These are phyloP conservation scores for Nomada fucata DNA, from an alignment of 2,888 invertebrate genomes.

Conservation along the genomic window DNA sequence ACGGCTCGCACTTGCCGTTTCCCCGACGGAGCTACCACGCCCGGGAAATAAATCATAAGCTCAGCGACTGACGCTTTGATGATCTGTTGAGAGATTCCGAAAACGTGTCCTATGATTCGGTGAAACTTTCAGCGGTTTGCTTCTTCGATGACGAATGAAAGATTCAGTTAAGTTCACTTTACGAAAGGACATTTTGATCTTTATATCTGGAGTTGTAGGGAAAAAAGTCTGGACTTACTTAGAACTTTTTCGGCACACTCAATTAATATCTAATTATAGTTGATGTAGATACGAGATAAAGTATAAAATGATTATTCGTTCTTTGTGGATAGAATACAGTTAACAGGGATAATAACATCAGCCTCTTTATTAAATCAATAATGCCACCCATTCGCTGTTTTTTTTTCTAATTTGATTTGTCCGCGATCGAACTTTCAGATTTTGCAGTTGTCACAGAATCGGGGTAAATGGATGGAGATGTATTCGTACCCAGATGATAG, in stretches of 20 bases:
- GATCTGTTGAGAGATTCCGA: not conserved
- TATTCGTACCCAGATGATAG: not conserved
- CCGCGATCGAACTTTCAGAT: not conserved
- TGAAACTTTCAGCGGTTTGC: not conserved
- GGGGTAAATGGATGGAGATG: conserved; percentile 11
- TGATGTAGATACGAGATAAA: too few relatives aligned
- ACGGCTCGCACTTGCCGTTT: not conserved
- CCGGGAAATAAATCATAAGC: conserved; percentile 8
- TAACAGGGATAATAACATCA: too few relatives aligned
- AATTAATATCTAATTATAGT: too few relatives aligned
- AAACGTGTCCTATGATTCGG: not conserved
- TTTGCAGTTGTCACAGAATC: not conserved
- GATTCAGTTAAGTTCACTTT: not conserved
- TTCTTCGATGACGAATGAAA: not conserved
- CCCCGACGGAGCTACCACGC: not conserved
- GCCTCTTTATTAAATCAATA: too few relatives aligned
- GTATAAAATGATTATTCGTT: too few relatives aligned
- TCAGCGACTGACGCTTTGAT: not conserved
- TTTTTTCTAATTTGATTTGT: too few relatives aligned
- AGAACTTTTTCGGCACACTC: too few relatives aligned
- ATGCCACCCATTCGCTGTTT: too few relatives aligned
- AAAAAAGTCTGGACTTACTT: too few relatives aligned
- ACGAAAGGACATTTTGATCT: too few relatives aligned
- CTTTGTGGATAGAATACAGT: too few relatives aligned
- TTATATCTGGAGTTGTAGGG: too few relatives aligned